phyloP scores from a whole-genome alignment of 2,888 invertebrate species.

The Drosophila peninsularis region DNA sequence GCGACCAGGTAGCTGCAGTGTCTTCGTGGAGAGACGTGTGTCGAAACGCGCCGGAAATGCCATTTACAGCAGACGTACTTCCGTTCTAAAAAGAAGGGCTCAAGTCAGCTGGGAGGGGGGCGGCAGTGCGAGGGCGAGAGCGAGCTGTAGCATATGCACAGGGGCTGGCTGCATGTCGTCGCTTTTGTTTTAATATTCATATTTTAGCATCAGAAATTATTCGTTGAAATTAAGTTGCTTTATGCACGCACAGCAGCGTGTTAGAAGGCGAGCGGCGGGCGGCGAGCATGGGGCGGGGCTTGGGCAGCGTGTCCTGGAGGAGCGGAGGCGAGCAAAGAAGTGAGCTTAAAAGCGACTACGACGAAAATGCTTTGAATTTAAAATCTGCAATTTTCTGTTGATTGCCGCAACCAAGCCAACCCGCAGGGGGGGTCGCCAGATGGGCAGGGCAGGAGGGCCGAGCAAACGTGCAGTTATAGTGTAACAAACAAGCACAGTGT shows the following conservation, averaged over 20 bases:
- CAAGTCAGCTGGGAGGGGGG: not conserved
- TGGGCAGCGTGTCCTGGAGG: too few species aligned
- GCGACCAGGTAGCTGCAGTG: conserved; percentile 40
- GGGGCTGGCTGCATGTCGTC: conserved; percentile 36
- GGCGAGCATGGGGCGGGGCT: not conserved
- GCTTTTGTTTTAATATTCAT: conserved; percentile 78
- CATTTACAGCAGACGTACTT: conserved; percentile 66
- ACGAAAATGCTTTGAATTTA: conserved; percentile 80
- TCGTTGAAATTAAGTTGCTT: conserved; percentile 75
- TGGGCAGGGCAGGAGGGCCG: conserved; percentile 1
- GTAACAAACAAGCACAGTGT: conserved; percentile 54
- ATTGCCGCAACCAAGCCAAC: conserved; percentile 65
- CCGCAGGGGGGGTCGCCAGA: conserved; percentile 5
- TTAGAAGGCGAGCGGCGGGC: not conserved
- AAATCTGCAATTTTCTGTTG: conserved; percentile 81
- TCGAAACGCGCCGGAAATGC: conserved; percentile 55
- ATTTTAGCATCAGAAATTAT: conserved; percentile 79
- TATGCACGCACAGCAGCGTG: conserved; percentile 56
- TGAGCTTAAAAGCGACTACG: conserved; percentile 65
- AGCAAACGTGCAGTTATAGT: conserved; percentile 66
- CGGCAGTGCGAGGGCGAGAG: not conserved
- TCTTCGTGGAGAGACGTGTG: conserved; percentile 44
- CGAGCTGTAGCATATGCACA: conserved; percentile 56
- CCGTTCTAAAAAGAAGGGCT: conserved; percentile 23
- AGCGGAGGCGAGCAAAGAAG: conserved; percentile 32